Percentiles rank a stretch among this genome's conserved stretches.
Evolutionary conservation across 2,888 invertebrate species (phyloP).

Genomic region (Lordiphosa andalusiaca): DNA sequence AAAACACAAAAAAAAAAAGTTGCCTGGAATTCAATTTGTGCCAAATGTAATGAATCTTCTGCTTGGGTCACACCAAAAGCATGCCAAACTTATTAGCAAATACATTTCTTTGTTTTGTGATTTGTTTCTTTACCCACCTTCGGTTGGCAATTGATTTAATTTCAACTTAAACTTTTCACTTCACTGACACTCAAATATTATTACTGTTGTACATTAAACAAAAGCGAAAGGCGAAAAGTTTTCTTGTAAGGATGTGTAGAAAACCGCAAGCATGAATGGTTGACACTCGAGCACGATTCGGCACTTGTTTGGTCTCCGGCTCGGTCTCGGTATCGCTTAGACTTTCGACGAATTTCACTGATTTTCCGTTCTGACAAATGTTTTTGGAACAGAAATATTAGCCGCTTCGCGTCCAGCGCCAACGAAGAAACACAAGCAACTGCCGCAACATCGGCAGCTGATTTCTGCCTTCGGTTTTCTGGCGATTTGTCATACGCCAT

Average conservation of each 20-base stretch:
- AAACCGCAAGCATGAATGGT: constrained; percentile 25
- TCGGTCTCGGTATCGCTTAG: constrained; percentile 6
- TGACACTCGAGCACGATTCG: constrained; percentile 59
- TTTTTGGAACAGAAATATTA: constrained; percentile 9
- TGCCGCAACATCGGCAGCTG: constrained; percentile 43
- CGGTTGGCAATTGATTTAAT: constrained; percentile 32
- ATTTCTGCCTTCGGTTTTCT: constrained; percentile 28
- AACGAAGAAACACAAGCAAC: constrained; percentile 69
- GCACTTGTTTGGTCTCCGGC: constrained; percentile 47
- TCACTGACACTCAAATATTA: constrained; percentile 36
- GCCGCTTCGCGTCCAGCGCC: constrained; percentile 59
- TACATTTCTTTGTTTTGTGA: constrained; percentile 21
- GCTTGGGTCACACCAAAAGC: constrained; percentile 4
- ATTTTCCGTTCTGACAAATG: constrained; percentile 19
- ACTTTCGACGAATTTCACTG: constrained; percentile 7
- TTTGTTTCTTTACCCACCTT: constrained; percentile 33
- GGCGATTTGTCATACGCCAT: constrained; percentile 44
- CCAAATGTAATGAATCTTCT: constrained; percentile 38
- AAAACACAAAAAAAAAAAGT: constrained; percentile 48
- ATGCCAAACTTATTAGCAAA: constrained; percentile 56
- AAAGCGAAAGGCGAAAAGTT: constrained; percentile 49
- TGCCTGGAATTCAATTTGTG: constrained; percentile 62
- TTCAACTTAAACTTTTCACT: constrained; percentile 32
- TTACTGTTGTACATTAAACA: constrained; percentile 6
- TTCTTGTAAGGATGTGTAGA: constrained; percentile 14